These are phyloP conservation scores for Euphonia xanthogaster DNA, from an alignment of 2,797 vertebrate genomes.

Conservation along the genomic window DNA sequence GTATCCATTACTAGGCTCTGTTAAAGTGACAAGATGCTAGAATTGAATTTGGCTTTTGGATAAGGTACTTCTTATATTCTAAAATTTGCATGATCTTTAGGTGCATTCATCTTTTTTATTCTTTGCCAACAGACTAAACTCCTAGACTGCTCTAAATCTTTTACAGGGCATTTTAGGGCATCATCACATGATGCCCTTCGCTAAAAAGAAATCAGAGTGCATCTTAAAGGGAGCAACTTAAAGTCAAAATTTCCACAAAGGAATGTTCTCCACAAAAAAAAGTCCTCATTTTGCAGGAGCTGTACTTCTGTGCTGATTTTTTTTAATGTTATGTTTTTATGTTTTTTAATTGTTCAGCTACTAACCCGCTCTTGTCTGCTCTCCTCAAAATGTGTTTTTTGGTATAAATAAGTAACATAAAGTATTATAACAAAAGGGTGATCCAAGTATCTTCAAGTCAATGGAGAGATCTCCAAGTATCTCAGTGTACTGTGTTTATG, in stretches of 20 bases:
- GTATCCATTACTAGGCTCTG: not conserved
- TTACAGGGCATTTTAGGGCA: not conserved
- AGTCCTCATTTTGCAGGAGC: not conserved
- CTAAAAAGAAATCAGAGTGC: not conserved
- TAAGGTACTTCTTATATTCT: not conserved
- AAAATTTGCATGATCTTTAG: not conserved
- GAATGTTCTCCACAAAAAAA: too few relatives aligned
- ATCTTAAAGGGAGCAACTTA: accelerated
- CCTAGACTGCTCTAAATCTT: not conserved
- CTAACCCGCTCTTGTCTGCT: not conserved
- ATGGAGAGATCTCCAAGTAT: not conserved
- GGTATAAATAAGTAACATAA: not conserved
- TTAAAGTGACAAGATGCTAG: not conserved
- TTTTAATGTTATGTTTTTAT: not conserved
- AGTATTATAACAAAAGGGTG: not conserved
- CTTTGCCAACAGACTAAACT: not conserved
- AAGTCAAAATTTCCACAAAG: not conserved
- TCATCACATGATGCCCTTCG: not conserved
- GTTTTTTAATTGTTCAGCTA: not conserved
- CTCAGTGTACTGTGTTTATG: not conserved
- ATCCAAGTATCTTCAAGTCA: not conserved
- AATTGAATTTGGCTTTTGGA: not conserved
- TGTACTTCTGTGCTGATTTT: not conserved
- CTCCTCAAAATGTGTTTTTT: not conserved
- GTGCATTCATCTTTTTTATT: not conserved